Evolutionary conservation across 2,797 vertebrate genomes (phyloP).

Genomic region (Thunnus albacares): DNA sequence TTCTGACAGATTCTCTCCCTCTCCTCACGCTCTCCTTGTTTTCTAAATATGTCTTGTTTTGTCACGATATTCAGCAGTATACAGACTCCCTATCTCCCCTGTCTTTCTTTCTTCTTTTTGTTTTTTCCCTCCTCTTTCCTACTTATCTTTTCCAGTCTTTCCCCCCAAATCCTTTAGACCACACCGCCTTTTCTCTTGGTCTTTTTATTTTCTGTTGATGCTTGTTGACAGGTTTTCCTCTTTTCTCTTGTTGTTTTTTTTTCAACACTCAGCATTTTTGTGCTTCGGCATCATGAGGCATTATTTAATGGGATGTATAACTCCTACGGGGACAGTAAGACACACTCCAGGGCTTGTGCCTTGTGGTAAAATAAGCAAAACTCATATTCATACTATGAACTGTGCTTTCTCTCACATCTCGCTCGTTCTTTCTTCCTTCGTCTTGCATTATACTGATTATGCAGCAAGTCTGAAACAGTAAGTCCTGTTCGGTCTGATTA

Average conservation of each 20-base stretch:
- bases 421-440: neutral
- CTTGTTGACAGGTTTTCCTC: conserved; percentile 28
- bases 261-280: conserved; percentile 45
- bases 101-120: neutral
- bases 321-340: conserved; percentile 17
- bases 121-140: neutral
- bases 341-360: conserved; percentile 17
- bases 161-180: conserved; percentile 32
- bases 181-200: conserved; percentile 29
- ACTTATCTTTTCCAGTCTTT: conserved; percentile 32
- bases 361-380: conserved; percentile 8
- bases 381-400: neutral
- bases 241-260: conserved; percentile 30
- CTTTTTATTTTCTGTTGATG: conserved; percentile 28
- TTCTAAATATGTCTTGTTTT: conserved; percentile 55
- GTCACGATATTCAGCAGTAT: conserved; percentile 1
- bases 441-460: neutral
- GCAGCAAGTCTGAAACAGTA: neutral
- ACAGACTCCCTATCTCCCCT: conserved; percentile 7
- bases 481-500: neutral
- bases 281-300: conserved; percentile 18
- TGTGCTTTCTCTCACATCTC: neutral
- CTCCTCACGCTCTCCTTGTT: conserved; percentile 36
- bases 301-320: conserved; percentile 38
- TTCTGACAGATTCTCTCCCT: conserved; percentile 65